Evolutionary conservation across 2,888 invertebrate genomes (phyloP).

Genomic region (Elmis aenea): DNA sequence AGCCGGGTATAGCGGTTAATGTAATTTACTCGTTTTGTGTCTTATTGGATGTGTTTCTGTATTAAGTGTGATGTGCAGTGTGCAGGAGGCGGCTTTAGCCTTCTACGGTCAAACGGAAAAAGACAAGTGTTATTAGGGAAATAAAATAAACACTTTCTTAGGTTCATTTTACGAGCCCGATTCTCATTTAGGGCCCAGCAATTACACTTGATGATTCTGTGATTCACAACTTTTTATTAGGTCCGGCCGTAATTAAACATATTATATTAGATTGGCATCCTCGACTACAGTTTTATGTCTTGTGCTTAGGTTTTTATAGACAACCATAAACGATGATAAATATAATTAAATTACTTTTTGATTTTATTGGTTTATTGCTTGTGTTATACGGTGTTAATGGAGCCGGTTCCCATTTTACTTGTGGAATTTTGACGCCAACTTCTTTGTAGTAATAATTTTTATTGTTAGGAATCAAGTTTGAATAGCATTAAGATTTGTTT

Average conservation of each 20-base stretch:
- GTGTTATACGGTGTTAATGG: slow-evolving; percentile 29
- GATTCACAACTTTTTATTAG: slow-evolving; percentile 23
- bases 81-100: too few species aligned
- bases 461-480: too few species aligned
- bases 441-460: slow-evolving; percentile 4
- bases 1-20: too few species aligned
- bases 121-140: slow-evolving; percentile 34
- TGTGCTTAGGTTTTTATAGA: slow-evolving; percentile 32
- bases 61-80: too few species aligned
- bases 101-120: slow-evolving; percentile 17
- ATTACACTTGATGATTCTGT: slow-evolving; percentile 46
- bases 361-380: slow-evolving; percentile 40
- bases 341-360: slow-evolving; percentile 42
- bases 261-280: slow-evolving; percentile 20
- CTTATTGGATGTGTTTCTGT: too few species aligned
- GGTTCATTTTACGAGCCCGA: slow-evolving; percentile 35
- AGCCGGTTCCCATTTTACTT: slow-evolving; percentile 11
- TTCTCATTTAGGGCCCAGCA: slow-evolving; percentile 39
- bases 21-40: too few species aligned
- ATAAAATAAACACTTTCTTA: slow-evolving; percentile 43
- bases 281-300: slow-evolving; percentile 26
- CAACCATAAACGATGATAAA: slow-evolving; percentile 39
- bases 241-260: slow-evolving; percentile 21
- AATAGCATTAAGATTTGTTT: too few species aligned
- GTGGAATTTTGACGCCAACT: slow-evolving; percentile 9